A percentile compares a stretch with the other conserved stretches of the same genome.
phyloP scores from a whole-genome alignment of 2,113 vertebrate species.

The Phaethornis superciliosus region DNA sequence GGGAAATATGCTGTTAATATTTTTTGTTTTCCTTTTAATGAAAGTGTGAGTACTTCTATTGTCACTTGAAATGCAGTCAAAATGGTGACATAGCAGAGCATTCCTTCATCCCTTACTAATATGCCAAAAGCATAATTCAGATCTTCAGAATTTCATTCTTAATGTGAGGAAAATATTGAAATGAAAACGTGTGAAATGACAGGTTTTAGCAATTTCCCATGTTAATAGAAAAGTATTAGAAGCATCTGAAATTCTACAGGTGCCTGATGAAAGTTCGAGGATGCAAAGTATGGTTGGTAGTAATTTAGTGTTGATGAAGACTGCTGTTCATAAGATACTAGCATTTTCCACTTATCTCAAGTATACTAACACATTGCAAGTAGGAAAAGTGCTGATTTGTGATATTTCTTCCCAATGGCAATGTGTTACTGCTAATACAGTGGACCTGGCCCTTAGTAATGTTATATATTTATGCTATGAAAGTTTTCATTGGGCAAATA shows the following conservation, averaged over 20 bases:
- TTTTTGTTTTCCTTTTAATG: slow-evolving; percentile 8
- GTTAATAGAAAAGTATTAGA: background rate
- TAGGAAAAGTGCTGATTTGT: background rate
- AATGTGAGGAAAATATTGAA: background rate
- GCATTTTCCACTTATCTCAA: background rate
- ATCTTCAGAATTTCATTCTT: background rate
- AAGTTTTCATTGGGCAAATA: background rate
- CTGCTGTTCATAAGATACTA: background rate
- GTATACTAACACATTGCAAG: background rate
- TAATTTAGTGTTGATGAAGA: background rate
- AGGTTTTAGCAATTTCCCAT: background rate
- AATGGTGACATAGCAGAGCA: background rate
- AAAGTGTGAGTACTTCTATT: background rate
- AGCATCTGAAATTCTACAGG: background rate
- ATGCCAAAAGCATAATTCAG: background rate
- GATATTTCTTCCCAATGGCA: background rate
- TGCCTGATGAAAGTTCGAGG: background rate
- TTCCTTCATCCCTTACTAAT: background rate
- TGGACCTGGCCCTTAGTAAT: background rate
- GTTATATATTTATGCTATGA: background rate
- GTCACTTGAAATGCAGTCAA: background rate
- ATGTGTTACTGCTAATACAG: background rate
- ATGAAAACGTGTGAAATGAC: background rate
- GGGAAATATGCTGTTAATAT: background rate
- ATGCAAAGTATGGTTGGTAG: background rate